Conservation (phyloP, 2,888 invertebrate species). For the Dusona sp. region DNA sequence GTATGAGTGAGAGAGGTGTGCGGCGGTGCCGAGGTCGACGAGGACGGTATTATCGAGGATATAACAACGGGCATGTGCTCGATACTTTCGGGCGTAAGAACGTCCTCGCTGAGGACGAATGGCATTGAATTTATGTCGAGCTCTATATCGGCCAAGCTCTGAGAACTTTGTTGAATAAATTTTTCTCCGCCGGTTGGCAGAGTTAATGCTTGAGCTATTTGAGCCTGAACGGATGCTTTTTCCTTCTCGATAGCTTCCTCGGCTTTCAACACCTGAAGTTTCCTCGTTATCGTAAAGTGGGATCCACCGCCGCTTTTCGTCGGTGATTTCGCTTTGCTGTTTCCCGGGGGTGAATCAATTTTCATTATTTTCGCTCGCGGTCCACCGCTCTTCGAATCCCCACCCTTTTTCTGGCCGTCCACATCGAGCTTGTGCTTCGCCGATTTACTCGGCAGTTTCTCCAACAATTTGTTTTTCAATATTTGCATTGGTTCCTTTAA, state of each 20-base stretch:
- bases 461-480: conserved; percentile 80
- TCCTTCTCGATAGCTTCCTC: conserved; percentile 73
- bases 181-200: conserved; percentile 74
- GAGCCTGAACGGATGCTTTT: conserved; percentile 24
- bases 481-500: conserved; percentile 82
- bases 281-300: conserved; percentile 74
- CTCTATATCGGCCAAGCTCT: conserved; percentile 81
- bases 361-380: conserved; percentile 79
- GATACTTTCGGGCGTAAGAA: conserved; percentile 88
- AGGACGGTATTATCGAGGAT: conserved; percentile 80
- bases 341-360: conserved; percentile 74
- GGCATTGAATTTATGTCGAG: conserved; percentile 93
- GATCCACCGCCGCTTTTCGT: conserved; percentile 68
- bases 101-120: conserved; percentile 90
- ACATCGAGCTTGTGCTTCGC: conserved; percentile 81
- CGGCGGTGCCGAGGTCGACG: conserved; percentile 55
- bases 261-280: conserved; percentile 77
- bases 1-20: conserved; percentile 71
- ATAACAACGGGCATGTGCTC: conserved; percentile 89
- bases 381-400: conserved; percentile 70
- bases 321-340: conserved; percentile 72
- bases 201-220: conserved; percentile 67
- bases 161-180: conserved; percentile 79
- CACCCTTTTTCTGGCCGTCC: conserved; percentile 71
- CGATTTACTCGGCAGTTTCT: conserved; percentile 77